These are phyloP conservation scores for Anguilla megastoma DNA, from an alignment of 2,797 vertebrate genomes.

Conservation along the genomic window DNA sequence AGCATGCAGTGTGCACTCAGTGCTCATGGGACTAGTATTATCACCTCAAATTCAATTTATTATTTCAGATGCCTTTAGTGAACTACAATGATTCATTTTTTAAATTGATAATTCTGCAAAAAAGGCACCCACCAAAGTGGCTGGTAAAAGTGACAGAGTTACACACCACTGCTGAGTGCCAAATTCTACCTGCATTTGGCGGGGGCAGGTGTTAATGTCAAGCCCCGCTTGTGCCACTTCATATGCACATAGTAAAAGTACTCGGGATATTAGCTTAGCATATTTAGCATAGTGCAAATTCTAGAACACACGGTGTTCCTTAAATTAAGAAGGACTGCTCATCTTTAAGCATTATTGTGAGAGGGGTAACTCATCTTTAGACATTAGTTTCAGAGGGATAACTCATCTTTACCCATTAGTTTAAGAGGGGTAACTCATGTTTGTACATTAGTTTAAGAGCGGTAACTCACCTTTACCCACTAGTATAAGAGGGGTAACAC, in stretches of 20 bases:
- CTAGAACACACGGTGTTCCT: neutral
- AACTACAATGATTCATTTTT: too few species aligned
- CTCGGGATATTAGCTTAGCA: neutral
- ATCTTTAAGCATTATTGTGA: neutral
- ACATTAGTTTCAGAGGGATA: neutral
- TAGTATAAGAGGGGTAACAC: neutral
- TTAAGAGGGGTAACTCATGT: neutral
- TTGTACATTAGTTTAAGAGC: neutral
- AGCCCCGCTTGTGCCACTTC: too few species aligned
- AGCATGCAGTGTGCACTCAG: too few species aligned
- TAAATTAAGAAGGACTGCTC: neutral
- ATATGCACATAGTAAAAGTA: neutral
- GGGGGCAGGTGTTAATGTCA: too few species aligned
- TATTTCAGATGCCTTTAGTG: too few species aligned
- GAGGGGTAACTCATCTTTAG: neutral
- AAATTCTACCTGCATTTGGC: too few species aligned
- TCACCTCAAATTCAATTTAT: too few species aligned
- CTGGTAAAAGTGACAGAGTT: too few species aligned
- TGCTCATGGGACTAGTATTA: too few species aligned
- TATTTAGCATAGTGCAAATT: neutral
- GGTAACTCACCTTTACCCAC: neutral
- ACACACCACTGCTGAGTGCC: too few species aligned
- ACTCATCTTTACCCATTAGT: neutral
- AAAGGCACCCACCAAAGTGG: too few species aligned
- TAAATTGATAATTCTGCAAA: too few species aligned